A percentile compares a stretch with the other conserved stretches of the same genome.
These are phyloP conservation scores for Colossoma macropomum DNA, from an alignment of 2,113 vertebrate species.

Conservation along the genomic window DNA sequence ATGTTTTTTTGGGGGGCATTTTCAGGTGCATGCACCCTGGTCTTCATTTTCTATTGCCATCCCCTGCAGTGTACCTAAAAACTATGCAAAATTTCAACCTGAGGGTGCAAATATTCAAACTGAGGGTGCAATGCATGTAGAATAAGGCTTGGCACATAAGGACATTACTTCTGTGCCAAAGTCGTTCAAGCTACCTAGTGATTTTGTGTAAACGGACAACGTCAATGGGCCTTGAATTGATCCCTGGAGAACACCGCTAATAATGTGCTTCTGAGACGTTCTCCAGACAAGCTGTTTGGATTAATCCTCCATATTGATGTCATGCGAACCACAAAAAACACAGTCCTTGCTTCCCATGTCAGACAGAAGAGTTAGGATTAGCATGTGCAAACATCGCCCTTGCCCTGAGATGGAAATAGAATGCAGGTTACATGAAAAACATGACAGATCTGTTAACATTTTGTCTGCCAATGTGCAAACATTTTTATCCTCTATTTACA, in stretches of 20 bases:
- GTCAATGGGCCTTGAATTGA: not conserved
- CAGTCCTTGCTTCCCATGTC: not conserved
- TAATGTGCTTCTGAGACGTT: not conserved
- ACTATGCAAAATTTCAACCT: no score
- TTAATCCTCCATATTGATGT: not conserved
- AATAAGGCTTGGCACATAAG: not conserved
- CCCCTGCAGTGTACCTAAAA: no score
- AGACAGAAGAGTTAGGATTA: not conserved
- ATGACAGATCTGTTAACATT: not conserved
- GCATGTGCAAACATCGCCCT: not conserved
- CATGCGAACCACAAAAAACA: not conserved
- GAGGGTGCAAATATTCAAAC: no score
- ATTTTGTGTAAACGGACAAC: not conserved
- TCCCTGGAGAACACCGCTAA: not conserved
- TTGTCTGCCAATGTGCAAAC: not conserved
- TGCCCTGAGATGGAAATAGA: not conserved
- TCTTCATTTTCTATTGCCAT: no score
- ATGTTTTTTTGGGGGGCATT: no score
- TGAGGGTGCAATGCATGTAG: not conserved
- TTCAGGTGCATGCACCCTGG: no score
- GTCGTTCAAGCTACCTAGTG: not conserved
- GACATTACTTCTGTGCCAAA: not conserved
- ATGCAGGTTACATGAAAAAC: not conserved
- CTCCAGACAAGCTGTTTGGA: not conserved
- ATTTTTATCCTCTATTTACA: not conserved